Percentiles rank a stretch among this genome's conserved stretches.
phyloP scores from a whole-genome alignment of 2,113 vertebrate species.

The Smithornis capensis region DNA sequence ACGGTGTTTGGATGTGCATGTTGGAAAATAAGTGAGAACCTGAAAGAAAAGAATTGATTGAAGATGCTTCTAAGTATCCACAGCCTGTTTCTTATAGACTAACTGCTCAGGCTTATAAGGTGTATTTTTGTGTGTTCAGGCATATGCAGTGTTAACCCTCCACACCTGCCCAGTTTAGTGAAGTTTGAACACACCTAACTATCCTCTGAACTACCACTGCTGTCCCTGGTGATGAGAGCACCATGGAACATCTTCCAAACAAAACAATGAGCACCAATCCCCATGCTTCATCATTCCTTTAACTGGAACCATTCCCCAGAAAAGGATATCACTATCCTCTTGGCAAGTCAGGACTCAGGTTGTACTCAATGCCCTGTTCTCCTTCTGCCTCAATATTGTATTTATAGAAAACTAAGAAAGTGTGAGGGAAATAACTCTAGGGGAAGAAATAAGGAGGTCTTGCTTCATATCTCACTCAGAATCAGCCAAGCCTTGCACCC shows the following conservation, averaged over 20 bases:
- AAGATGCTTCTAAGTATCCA: neutral
- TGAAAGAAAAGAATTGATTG: neutral
- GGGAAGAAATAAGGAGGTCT: neutral
- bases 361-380: neutral
- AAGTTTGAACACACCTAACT: neutral
- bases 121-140: neutral
- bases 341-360: neutral
- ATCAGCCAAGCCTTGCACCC: rapidly evolving
- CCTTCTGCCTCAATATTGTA: rapidly evolving
- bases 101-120: neutral
- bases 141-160: neutral
- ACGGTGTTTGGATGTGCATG: neutral
- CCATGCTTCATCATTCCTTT: neutral
- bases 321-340: neutral
- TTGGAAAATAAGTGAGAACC: neutral
- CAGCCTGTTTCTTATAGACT: neutral
- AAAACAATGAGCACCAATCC: neutral
- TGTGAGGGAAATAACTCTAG: neutral
- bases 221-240: rapidly evolving
- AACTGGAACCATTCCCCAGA: rapidly evolving
- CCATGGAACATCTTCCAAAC: neutral
- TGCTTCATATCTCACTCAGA: neutral
- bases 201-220: neutral
- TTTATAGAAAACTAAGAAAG: neutral
- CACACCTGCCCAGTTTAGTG: neutral